Base-by-base conservation (phyloP, 2,888 invertebrate species). In the Eupithecia subumbrata region DNA sequence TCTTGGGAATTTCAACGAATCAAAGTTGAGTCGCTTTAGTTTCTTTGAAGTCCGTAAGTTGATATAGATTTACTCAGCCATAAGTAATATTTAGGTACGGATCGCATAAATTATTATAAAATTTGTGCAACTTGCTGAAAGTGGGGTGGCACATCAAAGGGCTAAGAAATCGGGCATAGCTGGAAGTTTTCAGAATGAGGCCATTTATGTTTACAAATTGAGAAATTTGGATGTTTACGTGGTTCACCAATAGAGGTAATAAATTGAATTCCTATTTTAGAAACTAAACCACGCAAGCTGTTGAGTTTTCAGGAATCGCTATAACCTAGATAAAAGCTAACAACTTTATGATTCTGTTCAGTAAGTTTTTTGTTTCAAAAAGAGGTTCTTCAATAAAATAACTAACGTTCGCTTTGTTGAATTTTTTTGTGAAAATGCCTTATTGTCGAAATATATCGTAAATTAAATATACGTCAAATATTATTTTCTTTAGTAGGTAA, bases 111-210 rank as follows among this genome's bases (percentile, higher is more conserved):
- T 45, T 25, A 56, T 25, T 25, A 60, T 25, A 25, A 60, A 63
- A 63, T 70, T 60, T 71, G 25, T 63, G 43, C 56, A 22, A 18
- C 22, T 71, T 11, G 60, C 40, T 71, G 45, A 4, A 45, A 45
- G 25, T 45, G 69, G 18, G 30, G 9, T n/a, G 67, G 22, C 40
- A 52, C 52, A 76, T 76, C 72, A 76, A 76, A 76, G 72, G 72
- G 69, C 69, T 52, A 63, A 30, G 74, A 66, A 74, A 56, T 70
- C 70, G 52, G 66, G 69, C 69, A 63, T 69, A 22, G 63, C 69
- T 37, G 48, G 16, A 37, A 43, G 43, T 64, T 71, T 48, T 64
- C 11, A 40, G 68, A 68, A 43, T 9, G 68, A 68, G 37, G 43
- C 43, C 22, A 68, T 43, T 22, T 25, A 68, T 68, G 22, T 40